Evolutionary conservation across 2,888 invertebrate species (phyloP).

Genomic region (Pomacea canaliculata): DNA sequence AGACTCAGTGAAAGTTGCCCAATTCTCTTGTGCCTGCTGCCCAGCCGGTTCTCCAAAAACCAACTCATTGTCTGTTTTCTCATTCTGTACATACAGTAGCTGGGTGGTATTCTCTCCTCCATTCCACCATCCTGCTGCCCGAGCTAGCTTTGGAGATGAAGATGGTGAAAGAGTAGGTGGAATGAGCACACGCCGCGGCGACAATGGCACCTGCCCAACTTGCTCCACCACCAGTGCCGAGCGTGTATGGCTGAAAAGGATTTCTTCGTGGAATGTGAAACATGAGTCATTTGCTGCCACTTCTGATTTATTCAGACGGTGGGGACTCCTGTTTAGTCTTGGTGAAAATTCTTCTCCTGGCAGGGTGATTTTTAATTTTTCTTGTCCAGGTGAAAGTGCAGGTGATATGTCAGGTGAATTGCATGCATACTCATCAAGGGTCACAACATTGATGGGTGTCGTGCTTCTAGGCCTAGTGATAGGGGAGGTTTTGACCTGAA

Average conservation of each 20-base stretch:
- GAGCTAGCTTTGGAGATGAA: conserved; percentile 44
- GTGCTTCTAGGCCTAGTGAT: conserved; percentile 61
- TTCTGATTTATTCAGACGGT: conserved; percentile 33
- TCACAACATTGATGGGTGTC: conserved; percentile 60
- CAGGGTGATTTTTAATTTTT: conserved; percentile 60
- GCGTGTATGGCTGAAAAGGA: conserved; percentile 58
- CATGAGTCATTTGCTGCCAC: conserved; percentile 34
- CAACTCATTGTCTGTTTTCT: conserved; percentile 19
- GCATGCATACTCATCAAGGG: conserved; percentile 58
- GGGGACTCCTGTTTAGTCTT: conserved; percentile 48
- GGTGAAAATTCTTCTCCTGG: conserved; percentile 54
- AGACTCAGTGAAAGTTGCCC: conserved; percentile 39
- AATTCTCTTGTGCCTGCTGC: conserved; percentile 31
- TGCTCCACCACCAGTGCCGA: conserved; percentile 57
- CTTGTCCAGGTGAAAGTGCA: conserved; percentile 32
- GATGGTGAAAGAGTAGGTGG: conserved; percentile 60
- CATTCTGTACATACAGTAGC: conserved; percentile 32
- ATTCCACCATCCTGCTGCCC: conserved; percentile 23
- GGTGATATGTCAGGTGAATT: conserved; percentile 56
- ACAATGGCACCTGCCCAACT: conserved; percentile 45
- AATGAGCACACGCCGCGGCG: conserved; percentile 57
- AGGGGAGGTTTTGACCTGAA: conserved; percentile 59
- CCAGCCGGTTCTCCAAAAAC: conserved; percentile 28
- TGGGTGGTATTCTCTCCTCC: conserved; percentile 21
- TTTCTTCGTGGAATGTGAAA: conserved; percentile 57